A percentile compares a stretch with the other conserved stretches of the same genome.
Conservation (phyloP, 2,797 vertebrate species). For the Lithobates pipiens region DNA sequence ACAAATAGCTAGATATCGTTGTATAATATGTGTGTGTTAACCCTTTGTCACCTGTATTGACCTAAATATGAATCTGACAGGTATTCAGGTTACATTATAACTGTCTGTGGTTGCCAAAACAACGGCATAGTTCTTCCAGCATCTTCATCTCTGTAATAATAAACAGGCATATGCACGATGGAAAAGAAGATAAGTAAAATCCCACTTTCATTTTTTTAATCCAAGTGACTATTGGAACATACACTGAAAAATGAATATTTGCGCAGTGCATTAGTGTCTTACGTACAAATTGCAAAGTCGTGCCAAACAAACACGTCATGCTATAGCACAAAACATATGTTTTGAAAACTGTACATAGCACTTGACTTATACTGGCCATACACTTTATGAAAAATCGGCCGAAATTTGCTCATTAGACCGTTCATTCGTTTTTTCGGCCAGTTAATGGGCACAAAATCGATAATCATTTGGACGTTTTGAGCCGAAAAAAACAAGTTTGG, state of each 20-base stretch:
- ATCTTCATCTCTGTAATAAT: no score
- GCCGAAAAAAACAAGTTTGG: no score
- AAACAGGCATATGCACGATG: background rate
- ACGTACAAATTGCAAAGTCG: background rate
- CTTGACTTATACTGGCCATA: no score
- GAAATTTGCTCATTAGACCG: no score
- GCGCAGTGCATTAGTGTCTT: background rate
- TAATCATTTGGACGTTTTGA: no score
- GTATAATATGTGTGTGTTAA: background rate
- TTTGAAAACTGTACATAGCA: background rate
- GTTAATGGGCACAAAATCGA: no score
- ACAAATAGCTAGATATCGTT: conserved; percentile 4
- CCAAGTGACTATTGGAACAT: background rate
- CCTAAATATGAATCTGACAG: background rate
- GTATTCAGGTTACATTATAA: background rate
- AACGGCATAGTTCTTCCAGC: no score
- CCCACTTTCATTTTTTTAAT: background rate
- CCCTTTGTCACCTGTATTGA: background rate
- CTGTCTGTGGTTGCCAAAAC: no score
- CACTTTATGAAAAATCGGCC: no score
- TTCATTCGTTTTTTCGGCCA: no score
- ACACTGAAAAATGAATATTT: background rate
- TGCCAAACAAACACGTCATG: background rate
- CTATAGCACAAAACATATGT: background rate
- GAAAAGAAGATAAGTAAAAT: no score